Evolutionary conservation across 1,140 invertebrate species (phyloP).

Genomic region (Drosophila prosaltans): DNA sequence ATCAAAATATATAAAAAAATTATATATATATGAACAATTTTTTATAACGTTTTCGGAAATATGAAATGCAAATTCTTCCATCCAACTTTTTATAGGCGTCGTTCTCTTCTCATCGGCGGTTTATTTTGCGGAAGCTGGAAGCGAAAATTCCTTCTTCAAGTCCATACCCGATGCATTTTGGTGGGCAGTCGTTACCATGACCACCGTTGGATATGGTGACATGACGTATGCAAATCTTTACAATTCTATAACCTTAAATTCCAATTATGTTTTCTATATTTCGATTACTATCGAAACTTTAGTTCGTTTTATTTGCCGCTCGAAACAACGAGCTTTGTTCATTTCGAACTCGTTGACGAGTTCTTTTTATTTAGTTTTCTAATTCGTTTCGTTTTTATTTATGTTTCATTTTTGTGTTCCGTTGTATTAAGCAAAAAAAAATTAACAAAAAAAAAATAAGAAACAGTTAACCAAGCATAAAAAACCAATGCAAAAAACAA

Average conservation of each 20-base stretch:
- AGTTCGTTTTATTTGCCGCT: constrained; percentile 25
- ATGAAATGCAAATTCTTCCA: constrained; percentile 83
- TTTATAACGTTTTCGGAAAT: constrained; percentile 52
- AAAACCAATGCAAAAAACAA: neutral
- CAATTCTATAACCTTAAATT: constrained; percentile 76
- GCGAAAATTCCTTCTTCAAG: constrained; percentile 99
- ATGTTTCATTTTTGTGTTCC: no score
- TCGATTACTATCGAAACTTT: constrained; percentile 23
- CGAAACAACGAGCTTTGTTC: constrained; percentile 22
- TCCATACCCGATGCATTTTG: constrained; percentile 99
- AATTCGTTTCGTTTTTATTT: constrained; percentile 21
- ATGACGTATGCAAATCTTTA: constrained; percentile 94
- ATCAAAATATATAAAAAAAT: constrained; percentile 31
- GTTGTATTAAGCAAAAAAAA: neutral
- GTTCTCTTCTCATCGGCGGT: constrained; percentile 99
- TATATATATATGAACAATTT: constrained; percentile 22
- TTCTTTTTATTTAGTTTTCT: constrained; percentile 17
- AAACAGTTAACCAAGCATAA: no score
- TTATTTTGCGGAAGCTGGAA: constrained; percentile 99
- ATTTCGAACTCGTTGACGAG: constrained; percentile 13
- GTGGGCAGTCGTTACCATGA: constrained; percentile 99
- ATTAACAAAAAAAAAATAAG: neutral
- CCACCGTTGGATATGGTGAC: constrained; percentile 99
- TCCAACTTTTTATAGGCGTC: constrained; percentile 95
- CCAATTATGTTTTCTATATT: constrained; percentile 48